Conservation (phyloP, 2,113 vertebrate species). For the Podilymbus podiceps region DNA sequence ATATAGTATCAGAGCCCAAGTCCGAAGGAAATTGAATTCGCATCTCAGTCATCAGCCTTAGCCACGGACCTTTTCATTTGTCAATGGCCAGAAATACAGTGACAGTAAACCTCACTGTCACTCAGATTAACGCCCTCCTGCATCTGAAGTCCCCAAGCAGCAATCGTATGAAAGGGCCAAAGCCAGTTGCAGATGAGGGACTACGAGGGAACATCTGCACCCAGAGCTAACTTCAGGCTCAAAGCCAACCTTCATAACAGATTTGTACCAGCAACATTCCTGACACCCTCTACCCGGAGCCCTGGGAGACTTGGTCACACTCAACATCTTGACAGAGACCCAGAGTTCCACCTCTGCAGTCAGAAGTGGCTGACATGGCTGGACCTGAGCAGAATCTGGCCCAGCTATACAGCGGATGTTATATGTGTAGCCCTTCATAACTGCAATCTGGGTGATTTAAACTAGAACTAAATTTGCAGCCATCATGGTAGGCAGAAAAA, state of each 20-base stretch:
- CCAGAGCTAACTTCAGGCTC: background rate
- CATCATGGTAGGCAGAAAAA: background rate
- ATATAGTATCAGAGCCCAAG: background rate
- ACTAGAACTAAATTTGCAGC: background rate
- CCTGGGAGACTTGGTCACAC: background rate
- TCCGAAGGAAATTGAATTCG: background rate
- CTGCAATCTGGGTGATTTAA: background rate
- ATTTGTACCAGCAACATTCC: too few species aligned
- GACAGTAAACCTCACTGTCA: background rate
- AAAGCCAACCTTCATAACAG: background rate
- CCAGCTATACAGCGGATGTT: background rate
- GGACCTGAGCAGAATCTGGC: background rate
- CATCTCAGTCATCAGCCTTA: background rate
- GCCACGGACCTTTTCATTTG: background rate
- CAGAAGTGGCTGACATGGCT: rapidly evolving
- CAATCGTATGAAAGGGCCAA: background rate
- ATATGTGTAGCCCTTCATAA: background rate
- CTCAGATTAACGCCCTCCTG: background rate
- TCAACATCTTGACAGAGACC: background rate
- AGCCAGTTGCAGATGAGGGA: background rate
- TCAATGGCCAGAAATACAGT: background rate
- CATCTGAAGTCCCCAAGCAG: background rate
- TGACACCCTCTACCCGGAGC: background rate
- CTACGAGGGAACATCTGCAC: rapidly evolving
- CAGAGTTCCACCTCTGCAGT: background rate